Conservation (phyloP, 2,113 vertebrate genomes). For the Phylloscopus trochilus region DNA sequence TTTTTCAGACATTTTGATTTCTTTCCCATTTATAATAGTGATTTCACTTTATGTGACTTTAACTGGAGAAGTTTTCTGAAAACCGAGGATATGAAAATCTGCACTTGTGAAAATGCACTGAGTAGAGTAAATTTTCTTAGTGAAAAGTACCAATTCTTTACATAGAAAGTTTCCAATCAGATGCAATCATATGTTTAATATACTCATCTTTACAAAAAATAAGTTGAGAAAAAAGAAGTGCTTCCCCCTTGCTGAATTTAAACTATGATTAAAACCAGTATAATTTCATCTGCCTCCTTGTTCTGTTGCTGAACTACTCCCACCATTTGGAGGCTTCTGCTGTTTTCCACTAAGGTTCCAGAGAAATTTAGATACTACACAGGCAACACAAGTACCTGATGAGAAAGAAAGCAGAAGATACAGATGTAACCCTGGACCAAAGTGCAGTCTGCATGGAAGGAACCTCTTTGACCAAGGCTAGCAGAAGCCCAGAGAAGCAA, state of each 20-base stretch:
- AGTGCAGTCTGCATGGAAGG: not conserved
- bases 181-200: not conserved
- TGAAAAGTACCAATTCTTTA: not conserved
- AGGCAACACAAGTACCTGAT: not conserved
- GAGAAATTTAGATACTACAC: not conserved
- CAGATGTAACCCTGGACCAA: not conserved
- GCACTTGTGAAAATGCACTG: not conserved
- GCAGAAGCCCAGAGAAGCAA: not conserved
- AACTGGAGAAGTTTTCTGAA: not conserved
- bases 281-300: not conserved
- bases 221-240: not conserved
- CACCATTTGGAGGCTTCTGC: not conserved
- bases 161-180: not conserved
- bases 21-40: not conserved
- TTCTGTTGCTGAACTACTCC: not conserved
- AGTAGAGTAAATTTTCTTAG: not conserved
- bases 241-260: not conserved
- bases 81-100: not conserved
- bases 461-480: not conserved
- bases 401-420: not conserved
- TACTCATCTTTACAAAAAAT: not conserved
- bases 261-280: fast-evolving
- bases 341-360: not conserved
- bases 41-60: not conserved
- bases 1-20: not conserved